Conservation (phyloP, 1,140 invertebrate species). For the Aphidius gifuensis region DNA sequence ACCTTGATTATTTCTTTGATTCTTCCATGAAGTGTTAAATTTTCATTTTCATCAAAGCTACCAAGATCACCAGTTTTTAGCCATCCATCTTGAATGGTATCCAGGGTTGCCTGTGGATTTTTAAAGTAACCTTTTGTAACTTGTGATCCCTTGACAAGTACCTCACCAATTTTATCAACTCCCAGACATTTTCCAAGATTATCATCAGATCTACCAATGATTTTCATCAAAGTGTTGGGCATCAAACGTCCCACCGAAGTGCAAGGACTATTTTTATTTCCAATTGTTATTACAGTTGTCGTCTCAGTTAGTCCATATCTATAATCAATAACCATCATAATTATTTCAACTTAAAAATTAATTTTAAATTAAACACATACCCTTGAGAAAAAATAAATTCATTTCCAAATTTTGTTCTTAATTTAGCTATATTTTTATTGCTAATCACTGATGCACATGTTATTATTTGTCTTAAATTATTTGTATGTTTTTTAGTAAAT, state of each 20-base stretch:
- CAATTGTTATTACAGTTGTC: constrained; percentile 49
- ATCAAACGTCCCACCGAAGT: constrained; percentile 59
- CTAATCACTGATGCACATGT: constrained; percentile 73
- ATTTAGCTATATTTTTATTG: constrained; percentile 57
- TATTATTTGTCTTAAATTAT: constrained; percentile 56
- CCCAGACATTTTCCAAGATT: constrained; percentile 27
- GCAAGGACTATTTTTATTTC: constrained; percentile 17
- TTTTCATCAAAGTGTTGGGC: constrained; percentile 55
- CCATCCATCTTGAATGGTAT: constrained; percentile 65
- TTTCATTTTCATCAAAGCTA: constrained; percentile 46
- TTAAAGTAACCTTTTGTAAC: constrained; percentile 59
- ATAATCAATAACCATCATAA: background rate
- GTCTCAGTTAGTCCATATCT: constrained; percentile 66
- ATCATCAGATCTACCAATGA: background rate
- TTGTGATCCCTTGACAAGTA: constrained; percentile 32
- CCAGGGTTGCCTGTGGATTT: constrained; percentile 54
- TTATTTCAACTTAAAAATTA: constrained; percentile 18
- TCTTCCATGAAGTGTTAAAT: constrained; percentile 56
- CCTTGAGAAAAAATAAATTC: constrained; percentile 42
- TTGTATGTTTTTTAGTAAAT: constrained; percentile 60
- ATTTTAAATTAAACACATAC: constrained; percentile 29
- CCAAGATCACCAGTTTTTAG: constrained; percentile 77
- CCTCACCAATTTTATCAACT: constrained; percentile 30
- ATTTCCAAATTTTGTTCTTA: constrained; percentile 51
- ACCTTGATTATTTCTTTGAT: constrained; percentile 63